These are phyloP conservation scores for Netelia melanura DNA, from an alignment of 2,888 invertebrate species.

Conservation along the genomic window DNA sequence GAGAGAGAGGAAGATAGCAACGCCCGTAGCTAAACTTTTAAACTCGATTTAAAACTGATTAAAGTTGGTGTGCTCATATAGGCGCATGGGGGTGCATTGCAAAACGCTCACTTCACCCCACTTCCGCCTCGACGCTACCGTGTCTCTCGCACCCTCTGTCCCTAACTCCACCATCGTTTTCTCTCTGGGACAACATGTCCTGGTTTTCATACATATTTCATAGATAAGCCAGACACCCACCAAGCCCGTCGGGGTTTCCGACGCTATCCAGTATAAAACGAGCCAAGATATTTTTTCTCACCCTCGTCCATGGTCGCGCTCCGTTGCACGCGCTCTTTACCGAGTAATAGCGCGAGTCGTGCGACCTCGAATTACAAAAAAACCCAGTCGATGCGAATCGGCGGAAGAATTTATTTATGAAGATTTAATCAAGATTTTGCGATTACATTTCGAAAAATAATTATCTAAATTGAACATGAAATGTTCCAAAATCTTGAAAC, in stretches of 20 bases:
- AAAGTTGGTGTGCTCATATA: constrained; percentile 72
- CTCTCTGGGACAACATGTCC: constrained; percentile 64
- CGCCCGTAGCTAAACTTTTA: constrained; percentile 72
- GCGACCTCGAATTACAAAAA: constrained; percentile 9
- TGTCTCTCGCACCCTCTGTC: constrained; percentile 12
- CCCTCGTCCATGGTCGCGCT: background rate
- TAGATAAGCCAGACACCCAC: constrained; percentile 60
- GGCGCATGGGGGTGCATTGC: constrained; percentile 45
- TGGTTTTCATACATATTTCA: constrained; percentile 68
- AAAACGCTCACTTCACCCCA: constrained; percentile 21
- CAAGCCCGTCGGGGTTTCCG: constrained; percentile 26
- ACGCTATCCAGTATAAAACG: constrained; percentile 36
- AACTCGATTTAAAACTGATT: constrained; percentile 79
- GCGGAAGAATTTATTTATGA: background rate
- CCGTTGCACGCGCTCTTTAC: background rate
- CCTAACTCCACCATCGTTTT: constrained; percentile 47
- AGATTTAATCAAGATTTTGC: no score
- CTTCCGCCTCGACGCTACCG: background rate
- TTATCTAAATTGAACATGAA: no score
- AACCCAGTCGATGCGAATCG: background rate
- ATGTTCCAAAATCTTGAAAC: no score
- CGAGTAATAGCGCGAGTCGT: background rate
- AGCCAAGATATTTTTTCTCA: constrained; percentile 45
- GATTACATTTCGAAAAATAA: no score
- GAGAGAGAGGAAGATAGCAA: constrained; percentile 41